Conservation (phyloP, 2,113 vertebrate genomes). For the Eclectus roratus region DNA sequence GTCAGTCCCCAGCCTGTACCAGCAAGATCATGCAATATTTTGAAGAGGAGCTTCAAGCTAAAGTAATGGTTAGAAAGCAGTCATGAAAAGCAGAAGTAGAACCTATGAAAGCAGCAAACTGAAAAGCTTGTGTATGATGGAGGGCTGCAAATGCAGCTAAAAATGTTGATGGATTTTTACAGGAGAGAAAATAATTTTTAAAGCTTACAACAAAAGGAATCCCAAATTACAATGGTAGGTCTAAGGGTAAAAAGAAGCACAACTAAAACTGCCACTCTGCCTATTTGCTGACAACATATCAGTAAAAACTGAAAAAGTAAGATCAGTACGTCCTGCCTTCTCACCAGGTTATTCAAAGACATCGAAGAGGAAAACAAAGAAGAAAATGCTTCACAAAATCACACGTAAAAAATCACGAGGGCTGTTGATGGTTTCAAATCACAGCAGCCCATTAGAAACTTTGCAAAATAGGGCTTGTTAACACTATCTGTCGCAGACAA, state of each 20-base stretch:
- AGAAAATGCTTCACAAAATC: constrained; percentile 3
- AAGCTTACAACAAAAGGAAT: neutral
- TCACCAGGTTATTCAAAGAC: constrained; percentile 12
- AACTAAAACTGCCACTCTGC: neutral
- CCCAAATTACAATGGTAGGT: neutral
- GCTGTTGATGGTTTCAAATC: constrained; percentile 17
- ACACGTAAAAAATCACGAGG: neutral
- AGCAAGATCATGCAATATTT: neutral
- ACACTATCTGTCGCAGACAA: neutral
- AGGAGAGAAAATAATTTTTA: neutral
- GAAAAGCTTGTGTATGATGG: neutral
- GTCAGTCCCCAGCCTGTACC: neutral
- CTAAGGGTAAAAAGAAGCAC: neutral
- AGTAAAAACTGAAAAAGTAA: neutral
- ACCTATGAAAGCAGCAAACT: neutral
- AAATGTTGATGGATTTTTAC: neutral
- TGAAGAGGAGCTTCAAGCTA: neutral
- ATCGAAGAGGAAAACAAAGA: constrained; percentile 23
- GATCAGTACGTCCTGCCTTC: neutral
- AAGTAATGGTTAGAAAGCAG: neutral
- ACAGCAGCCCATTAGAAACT: constrained; percentile 28
- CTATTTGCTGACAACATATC: neutral
- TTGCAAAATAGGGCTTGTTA: constrained; percentile 29
- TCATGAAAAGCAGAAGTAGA: neutral
- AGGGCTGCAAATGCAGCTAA: neutral